These are phyloP conservation scores for Neodon shergylaensis DNA, from an alignment of 2,113 vertebrate species.

Conservation along the genomic window DNA sequence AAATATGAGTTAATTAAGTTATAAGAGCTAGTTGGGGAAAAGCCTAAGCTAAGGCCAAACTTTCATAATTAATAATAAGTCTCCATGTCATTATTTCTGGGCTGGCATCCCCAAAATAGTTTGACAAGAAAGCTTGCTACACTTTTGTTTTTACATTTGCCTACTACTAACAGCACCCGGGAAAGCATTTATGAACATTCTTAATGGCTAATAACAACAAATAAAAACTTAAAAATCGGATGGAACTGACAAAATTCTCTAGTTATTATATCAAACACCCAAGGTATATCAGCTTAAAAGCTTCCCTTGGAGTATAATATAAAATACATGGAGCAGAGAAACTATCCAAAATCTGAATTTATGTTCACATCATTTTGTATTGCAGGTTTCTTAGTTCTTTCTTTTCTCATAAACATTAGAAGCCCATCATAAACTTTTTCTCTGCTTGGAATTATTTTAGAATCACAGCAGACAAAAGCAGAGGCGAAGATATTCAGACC, in stretches of 20 bases:
- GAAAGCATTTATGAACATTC: not conserved
- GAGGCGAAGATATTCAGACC: not conserved
- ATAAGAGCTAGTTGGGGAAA: too few species aligned
- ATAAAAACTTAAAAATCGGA: not conserved
- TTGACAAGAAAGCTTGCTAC: not conserved
- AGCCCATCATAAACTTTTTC: not conserved
- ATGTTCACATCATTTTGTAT: conserved; percentile 2
- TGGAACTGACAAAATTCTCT: conserved; percentile 17
- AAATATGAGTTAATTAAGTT: not conserved
- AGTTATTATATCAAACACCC: not conserved
- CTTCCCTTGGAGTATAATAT: not conserved
- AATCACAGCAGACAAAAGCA: not conserved
- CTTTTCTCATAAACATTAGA: not conserved
- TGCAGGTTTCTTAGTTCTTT: not conserved
- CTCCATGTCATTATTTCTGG: not conserved
- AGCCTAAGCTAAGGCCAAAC: too few species aligned
- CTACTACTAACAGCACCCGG: not conserved
- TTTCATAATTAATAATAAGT: not conserved
- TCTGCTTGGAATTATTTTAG: not conserved
- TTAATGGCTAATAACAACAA: not conserved
- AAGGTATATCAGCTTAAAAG: not conserved
- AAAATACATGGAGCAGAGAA: not conserved
- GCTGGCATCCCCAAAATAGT: not conserved
- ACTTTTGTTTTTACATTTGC: not conserved
- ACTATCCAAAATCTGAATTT: not conserved